phyloP scores from a whole-genome alignment of 2,797 vertebrate genomes.

The Betta splendens region DNA sequence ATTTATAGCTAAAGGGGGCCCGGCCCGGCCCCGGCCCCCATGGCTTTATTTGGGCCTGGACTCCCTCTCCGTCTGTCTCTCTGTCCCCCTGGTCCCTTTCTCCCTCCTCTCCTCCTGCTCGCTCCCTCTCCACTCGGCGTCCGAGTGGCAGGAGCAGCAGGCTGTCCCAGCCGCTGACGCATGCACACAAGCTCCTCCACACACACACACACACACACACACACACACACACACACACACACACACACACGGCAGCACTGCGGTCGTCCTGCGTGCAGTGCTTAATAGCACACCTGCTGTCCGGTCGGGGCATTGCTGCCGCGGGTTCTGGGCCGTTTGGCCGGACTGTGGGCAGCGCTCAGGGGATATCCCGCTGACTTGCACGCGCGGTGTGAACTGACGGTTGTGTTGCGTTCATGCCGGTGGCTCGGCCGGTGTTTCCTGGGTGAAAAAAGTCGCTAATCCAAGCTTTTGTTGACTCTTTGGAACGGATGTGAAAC shows the following conservation, averaged over 20 bases:
- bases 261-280: constrained; percentile 75
- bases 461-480: too few relatives aligned
- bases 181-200: constrained; percentile 21
- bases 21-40: constrained; percentile 76
- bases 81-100: constrained; percentile 26
- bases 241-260: constrained; percentile 51
- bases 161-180: constrained; percentile 61
- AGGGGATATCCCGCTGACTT: too few relatives aligned
- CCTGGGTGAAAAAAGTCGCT: too few relatives aligned
- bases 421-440: too few relatives aligned
- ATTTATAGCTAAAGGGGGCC: constrained; percentile 84
- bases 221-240: constrained; percentile 24
- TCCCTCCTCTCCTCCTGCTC: constrained; percentile 51
- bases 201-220: constrained; percentile 40
- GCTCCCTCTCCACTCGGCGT: constrained; percentile 50
- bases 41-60: constrained; percentile 89
- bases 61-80: constrained; percentile 31
- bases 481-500: too few relatives aligned
- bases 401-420: too few relatives aligned
- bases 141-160: constrained; percentile 76
- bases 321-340: background rate
- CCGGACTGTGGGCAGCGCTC: too few relatives aligned
- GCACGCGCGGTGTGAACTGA: too few relatives aligned
- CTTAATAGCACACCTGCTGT: constrained; percentile 73
- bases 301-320: constrained; percentile 63